Evolutionary conservation across 2,888 invertebrate genomes (phyloP), one percentile per base, ranked within the genome.

Genomic region (Rhogogaster chlorosoma): DNA sequence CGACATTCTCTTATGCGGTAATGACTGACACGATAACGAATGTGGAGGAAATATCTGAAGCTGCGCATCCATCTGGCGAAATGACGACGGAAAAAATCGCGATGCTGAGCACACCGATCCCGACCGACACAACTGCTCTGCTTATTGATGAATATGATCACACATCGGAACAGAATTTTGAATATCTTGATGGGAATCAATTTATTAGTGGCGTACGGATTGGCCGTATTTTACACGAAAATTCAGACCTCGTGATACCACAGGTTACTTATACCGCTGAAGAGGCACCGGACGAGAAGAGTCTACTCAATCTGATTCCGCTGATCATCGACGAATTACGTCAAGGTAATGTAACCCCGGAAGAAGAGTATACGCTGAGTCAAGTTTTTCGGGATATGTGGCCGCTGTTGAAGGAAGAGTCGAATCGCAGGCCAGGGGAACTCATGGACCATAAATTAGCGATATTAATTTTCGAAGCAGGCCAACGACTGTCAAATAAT

Each of bases 391-490:
- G 64, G 15, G 57, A 85, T 3, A 18, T 85, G 5, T 85, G 85
- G 85, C 83, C 85, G 9, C 61, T 83, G 6, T n/a, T 85, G 5
- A 18, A 49, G n/a, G 73, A 83, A 26, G 85, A 85, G 42, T 26
- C 85, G 15, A 61, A 57, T 9, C 83, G 83, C n/a, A 61, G n/a
- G 29, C 32, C 29, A 4, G 71, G 71, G 22, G 57, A 83, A 26
- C 49, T 22, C 29, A 83, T 83, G 83, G 71, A 83, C 12, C 53
- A 78, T 32, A 86, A 87, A 49, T 85, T 87, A 64, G 87, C 84
- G 26, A 78, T 73, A 49, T 85, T 86, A 78, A 73, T 87, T n/a
- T 64, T 85, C 6, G 86, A 84, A 61, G 87, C 86, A 32, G 75
- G 85, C 73, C 85, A 86, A 77, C 61, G 61, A 22, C 6, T 57